A percentile compares a stretch with the other conserved stretches of the same genome.
Evolutionary conservation across 1,140 invertebrate species (phyloP).

Genomic region (Eupeodes corollae): DNA sequence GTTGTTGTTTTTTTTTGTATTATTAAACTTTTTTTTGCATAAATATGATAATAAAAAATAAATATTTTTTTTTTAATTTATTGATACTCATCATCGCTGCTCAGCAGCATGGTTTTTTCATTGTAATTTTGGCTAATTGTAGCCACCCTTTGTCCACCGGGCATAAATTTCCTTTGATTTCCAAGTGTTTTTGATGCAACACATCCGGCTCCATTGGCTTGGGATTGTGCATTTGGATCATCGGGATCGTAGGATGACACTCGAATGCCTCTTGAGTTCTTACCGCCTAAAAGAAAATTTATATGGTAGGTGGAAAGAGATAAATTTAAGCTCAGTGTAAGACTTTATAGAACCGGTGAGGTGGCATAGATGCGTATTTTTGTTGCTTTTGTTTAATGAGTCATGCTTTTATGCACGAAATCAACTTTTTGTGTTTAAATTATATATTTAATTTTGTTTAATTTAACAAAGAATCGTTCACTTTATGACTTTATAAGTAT

Average conservation of each 20-base stretch:
- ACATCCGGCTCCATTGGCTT: conserved; percentile 15
- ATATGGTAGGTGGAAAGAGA: background rate
- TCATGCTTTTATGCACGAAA: too few relatives aligned
- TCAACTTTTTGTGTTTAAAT: too few relatives aligned
- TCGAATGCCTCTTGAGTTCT: conserved; percentile 51
- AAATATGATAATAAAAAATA: too few relatives aligned
- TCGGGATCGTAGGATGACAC: conserved; percentile 57
- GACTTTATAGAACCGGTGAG: too few relatives aligned
- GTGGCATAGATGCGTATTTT: too few relatives aligned
- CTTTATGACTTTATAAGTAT: too few relatives aligned
- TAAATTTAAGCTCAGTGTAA: background rate
- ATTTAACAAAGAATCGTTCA: too few relatives aligned
- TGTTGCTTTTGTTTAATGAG: too few relatives aligned
- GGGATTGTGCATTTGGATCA: conserved; percentile 39
- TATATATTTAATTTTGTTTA: too few relatives aligned
- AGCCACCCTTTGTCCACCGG: conserved; percentile 52
- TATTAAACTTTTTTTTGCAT: too few relatives aligned
- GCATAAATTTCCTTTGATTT: conserved; percentile 39
- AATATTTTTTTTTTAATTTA: conserved; percentile 37
- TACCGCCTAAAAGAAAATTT: conserved; percentile 41
- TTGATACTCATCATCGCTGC: conserved; percentile 94
- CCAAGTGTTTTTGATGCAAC: conserved; percentile 37
- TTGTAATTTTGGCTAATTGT: conserved; percentile 78
- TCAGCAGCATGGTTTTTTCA: conserved; percentile 91
- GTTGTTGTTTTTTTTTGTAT: too few relatives aligned